Evolutionary conservation across 1,140 invertebrate genomes (phyloP).

Genomic region (Drosophila teissieri): DNA sequence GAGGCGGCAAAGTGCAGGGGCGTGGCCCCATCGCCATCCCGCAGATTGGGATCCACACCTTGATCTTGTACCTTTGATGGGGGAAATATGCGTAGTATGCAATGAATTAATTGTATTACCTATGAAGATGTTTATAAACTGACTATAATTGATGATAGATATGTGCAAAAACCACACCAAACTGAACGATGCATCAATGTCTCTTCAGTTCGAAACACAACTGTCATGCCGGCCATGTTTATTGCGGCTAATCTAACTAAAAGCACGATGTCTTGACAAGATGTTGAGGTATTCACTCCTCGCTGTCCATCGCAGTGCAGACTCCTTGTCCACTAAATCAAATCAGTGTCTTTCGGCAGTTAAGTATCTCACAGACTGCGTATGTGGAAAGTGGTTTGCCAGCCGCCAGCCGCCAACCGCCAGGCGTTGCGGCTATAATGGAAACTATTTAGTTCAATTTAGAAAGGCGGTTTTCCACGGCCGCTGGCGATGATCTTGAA

Average conservation of each 20-base stretch:
- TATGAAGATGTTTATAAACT: too few relatives aligned
- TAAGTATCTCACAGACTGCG: slow-evolving; percentile 14
- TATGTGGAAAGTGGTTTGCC: slow-evolving; percentile 63
- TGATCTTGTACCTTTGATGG: slow-evolving; percentile 90
- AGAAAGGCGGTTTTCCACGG: slow-evolving; percentile 78
- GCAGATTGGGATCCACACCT: slow-evolving; percentile 91
- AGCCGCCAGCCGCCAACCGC: neutral
- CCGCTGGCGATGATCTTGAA: slow-evolving; percentile 46
- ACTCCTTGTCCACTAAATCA: slow-evolving; percentile 7
- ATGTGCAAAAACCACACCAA: neutral
- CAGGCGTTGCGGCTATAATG: slow-evolving; percentile 42
- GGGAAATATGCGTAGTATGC: neutral
- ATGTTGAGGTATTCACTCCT: slow-evolving; percentile 17
- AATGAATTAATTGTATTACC: neutral
- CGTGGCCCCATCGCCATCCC: slow-evolving; percentile 93
- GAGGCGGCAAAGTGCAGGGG: slow-evolving; percentile 92
- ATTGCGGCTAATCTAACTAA: slow-evolving; percentile 8
- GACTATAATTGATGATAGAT: too few relatives aligned
- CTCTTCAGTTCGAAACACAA: neutral
- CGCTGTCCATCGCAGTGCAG: slow-evolving; percentile 3
- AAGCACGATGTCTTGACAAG: slow-evolving; percentile 3
- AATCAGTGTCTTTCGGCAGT: slow-evolving; percentile 6
- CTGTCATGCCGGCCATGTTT: neutral
- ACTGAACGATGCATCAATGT: slow-evolving; percentile 2
- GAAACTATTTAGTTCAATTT: slow-evolving; percentile 82